Percentiles rank a stretch among this genome's conserved stretches.
Conservation (phyloP, 2,797 vertebrate species). For the Hydrocynus forskahlii region DNA sequence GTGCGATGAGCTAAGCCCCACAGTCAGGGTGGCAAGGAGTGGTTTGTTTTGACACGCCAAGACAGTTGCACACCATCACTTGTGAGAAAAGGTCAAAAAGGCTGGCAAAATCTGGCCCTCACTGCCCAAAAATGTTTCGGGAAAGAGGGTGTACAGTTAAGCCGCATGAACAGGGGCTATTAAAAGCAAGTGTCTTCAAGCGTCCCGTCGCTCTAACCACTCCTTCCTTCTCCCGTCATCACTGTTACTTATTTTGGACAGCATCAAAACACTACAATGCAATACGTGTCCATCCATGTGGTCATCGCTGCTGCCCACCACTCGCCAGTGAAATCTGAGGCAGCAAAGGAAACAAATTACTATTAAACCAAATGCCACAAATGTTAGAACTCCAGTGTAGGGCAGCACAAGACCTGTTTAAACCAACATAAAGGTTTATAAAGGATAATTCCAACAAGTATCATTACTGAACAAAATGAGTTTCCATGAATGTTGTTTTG, state of each 20-base stretch:
- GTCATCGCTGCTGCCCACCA: too few species aligned
- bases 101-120: background rate
- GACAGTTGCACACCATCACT: background rate
- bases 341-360: too few species aligned
- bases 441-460: too few species aligned
- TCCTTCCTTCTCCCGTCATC: background rate
- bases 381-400: too few species aligned
- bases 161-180: slow-evolving; percentile 9
- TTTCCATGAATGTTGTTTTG: too few species aligned
- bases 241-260: background rate
- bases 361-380: too few species aligned
- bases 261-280: background rate
- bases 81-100: slow-evolving; percentile 16
- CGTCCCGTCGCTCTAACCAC: background rate
- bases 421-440: too few species aligned
- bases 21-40: background rate
- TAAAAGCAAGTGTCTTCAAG: slow-evolving; percentile 15
- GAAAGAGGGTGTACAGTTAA: slow-evolving; percentile 6
- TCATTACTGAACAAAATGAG: too few species aligned
- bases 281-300: background rate
- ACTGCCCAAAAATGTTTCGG: background rate
- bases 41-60: slow-evolving; percentile 8
- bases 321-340: too few species aligned
- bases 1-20: background rate
- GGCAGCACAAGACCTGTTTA: too few species aligned